These are phyloP conservation scores for Perdix hodgsoniae DNA, from an alignment of 2,797 vertebrate species.

Conservation along the genomic window DNA sequence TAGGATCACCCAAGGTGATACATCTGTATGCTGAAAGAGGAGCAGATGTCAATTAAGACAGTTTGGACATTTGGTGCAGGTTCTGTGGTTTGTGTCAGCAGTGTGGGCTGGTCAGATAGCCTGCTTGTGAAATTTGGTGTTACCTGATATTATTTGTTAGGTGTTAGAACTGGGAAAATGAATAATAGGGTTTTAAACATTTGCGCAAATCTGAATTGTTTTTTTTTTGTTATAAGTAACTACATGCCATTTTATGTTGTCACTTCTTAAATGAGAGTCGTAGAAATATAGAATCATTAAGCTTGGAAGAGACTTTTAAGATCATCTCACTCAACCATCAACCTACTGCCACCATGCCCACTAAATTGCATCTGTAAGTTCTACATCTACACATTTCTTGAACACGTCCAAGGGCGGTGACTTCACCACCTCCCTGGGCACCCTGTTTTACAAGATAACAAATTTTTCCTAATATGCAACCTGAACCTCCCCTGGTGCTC, in stretches of 20 bases:
- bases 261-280: not conserved
- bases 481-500: too few species aligned
- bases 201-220: not conserved
- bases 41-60: conserved; percentile 49
- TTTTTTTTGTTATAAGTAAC: not conserved
- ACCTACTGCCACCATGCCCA: not conserved
- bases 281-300: not conserved
- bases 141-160: conserved; percentile 41
- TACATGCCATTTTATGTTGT: not conserved
- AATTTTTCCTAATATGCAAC: too few species aligned
- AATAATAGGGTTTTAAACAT: not conserved
- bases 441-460: too few species aligned
- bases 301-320: not conserved
- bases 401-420: too few species aligned
- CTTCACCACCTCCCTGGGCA: too few species aligned
- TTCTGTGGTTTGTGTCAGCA: conserved; percentile 9
- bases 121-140: conserved; percentile 47
- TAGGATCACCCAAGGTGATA: not conserved
- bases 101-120: not conserved
- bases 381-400: not conserved
- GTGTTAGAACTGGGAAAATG: not conserved
- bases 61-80: not conserved
- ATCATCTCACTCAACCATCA: not conserved
- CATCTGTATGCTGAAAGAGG: not conserved
- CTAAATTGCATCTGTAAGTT: too few species aligned